Evolutionary conservation across 2,113 vertebrate genomes (phyloP).

Genomic region (Pelvicachromis taeniatus): DNA sequence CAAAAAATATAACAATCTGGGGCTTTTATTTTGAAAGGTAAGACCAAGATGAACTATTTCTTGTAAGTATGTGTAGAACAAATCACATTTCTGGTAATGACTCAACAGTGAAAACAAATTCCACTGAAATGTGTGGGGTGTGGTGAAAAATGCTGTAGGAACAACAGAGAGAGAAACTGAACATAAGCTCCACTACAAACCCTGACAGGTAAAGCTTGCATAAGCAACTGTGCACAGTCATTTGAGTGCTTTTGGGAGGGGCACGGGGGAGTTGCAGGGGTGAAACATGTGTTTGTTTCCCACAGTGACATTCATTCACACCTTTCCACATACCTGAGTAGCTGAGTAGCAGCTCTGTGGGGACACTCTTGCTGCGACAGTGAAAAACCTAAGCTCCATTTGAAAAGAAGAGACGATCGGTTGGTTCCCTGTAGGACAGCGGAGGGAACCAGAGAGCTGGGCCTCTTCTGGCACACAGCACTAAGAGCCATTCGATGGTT

Average conservation of each 20-base stretch:
- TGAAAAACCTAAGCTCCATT: constrained; percentile 7
- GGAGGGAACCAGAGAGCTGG: constrained; percentile 11
- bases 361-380: neutral
- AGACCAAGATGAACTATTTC: neutral
- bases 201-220: neutral
- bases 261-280: neutral
- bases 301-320: constrained; percentile 14
- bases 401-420: constrained; percentile 34
- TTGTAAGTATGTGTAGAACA: neutral
- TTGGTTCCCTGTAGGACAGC: constrained; percentile 20
- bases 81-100: neutral
- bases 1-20: neutral
- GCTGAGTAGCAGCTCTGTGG: neutral
- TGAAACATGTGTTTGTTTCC: constrained; percentile 5
- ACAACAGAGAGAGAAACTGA: neutral
- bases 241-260: neutral
- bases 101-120: neutral
- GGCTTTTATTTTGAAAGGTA: neutral
- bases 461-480: constrained; percentile 27
- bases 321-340: neutral
- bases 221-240: neutral
- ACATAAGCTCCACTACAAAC: neutral
- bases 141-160: neutral
- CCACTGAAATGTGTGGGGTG: neutral
- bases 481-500: constrained; percentile 46